Evolutionary conservation across 37 sponge, comb jelly and placozoan species (phyloP), one percentile per base, ranked within the genome.

Genomic region (Halisarca cf. caerulea): DNA sequence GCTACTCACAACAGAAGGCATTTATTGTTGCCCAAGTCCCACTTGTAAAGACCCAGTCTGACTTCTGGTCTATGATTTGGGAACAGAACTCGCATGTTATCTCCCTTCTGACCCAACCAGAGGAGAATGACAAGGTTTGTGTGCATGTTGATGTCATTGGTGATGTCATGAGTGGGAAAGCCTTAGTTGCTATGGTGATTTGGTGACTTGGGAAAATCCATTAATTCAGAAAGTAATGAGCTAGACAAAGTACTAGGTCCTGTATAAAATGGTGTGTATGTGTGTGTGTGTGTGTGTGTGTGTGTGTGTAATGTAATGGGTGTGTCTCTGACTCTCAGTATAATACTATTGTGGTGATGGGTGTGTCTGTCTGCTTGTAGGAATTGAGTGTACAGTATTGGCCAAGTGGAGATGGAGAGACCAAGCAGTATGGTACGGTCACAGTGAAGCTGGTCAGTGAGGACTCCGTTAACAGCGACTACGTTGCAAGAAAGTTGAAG

Each of bases 31-130:
- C 94, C 25, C 94, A 93, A 43, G 90, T 69, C 1, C 93, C 93
- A 20, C 35, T 92, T 80, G 44, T 25, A 27, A 36, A 69, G 38
- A 92, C 93, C 11, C 43, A 68, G 0, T 83, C 89, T 33, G 93
- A 92, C 75, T 89, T 92, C 81, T 91, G 91, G 91, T 23, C 74
- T 6, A 91, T 91, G 91, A 58, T 91, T 3, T 91, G 91, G 91
- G 92, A 89, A 53, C 87, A 86, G 42, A 89, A 89, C 40, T 83
- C 84, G 7, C 79, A 72, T 3, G 93, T 90, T 57, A 92, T 92
- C 44, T 80, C 89, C 58, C 86, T 86, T 87, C 77, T 92, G 60
- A 89, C 93, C 20, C 61, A 92, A 58, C 81, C 89, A 39, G 66
- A 78, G 61, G 93, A 92, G 59, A 70, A 82, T 45, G 87, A 80